phyloP scores from a whole-genome alignment of 2,113 vertebrate genomes.

The Mesembrinibis cayennensis region DNA sequence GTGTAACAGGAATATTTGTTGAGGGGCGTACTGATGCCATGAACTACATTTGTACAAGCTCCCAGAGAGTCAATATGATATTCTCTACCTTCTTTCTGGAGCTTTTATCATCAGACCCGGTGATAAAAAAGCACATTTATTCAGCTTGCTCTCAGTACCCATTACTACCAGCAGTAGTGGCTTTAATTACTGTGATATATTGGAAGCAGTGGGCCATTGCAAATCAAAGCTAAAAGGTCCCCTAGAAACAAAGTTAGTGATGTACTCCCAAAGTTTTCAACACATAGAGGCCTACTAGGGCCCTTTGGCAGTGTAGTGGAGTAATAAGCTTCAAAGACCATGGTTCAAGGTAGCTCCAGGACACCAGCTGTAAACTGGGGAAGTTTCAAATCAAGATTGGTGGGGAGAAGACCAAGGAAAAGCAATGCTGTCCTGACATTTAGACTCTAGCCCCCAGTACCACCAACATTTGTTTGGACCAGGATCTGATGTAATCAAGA shows the following conservation, averaged over 20 bases:
- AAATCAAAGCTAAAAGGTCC: background rate
- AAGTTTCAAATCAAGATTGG: background rate
- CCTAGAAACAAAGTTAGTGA: background rate
- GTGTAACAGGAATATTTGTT: background rate
- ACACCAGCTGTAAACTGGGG: background rate
- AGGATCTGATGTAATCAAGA: background rate
- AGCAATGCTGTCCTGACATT: background rate
- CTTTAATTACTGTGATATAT: background rate
- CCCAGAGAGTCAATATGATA: rapidly evolving
- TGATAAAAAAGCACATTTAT: background rate
- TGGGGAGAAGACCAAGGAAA: background rate
- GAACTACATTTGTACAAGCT: background rate
- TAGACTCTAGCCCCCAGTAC: background rate
- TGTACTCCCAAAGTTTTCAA: background rate
- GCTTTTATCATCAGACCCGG: background rate
- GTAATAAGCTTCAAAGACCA: background rate
- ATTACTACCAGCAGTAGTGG: background rate
- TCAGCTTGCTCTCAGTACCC: background rate
- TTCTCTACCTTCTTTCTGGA: background rate
- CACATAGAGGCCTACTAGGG: background rate
- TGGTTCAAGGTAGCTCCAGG: background rate
- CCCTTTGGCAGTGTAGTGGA: background rate
- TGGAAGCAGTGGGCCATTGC: background rate
- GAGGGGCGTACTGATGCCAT: background rate
- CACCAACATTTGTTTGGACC: background rate